These are phyloP conservation scores for Pelmatolapia mariae DNA, from an alignment of 2,113 vertebrate species.

Conservation along the genomic window DNA sequence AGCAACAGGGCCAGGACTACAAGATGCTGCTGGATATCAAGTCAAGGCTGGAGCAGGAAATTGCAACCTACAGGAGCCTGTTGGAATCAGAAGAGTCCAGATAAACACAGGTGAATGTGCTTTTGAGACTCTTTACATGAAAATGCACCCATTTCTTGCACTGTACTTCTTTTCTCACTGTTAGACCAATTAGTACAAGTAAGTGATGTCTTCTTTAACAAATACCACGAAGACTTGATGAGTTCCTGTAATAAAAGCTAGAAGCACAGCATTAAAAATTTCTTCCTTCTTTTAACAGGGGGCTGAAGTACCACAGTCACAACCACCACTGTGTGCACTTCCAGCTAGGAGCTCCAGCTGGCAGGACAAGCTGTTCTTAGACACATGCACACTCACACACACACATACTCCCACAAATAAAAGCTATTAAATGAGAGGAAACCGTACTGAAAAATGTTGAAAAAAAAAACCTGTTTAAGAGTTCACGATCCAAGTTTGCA, in stretches of 20 bases:
- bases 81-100: constrained; percentile 74
- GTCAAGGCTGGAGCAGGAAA: constrained; percentile 76
- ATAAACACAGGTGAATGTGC: constrained; percentile 20
- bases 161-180: not conserved
- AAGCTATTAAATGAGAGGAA: constrained; percentile 31
- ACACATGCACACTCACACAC: constrained; percentile 15
- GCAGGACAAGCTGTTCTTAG: constrained; percentile 49
- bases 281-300: constrained; percentile 39
- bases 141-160: not conserved
- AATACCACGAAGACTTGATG: not conserved
- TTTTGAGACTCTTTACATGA: not conserved
- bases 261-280: not conserved
- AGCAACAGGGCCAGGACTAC: constrained; percentile 73
- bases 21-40: constrained; percentile 74
- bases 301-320: constrained; percentile 50
- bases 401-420: not conserved
- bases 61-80: constrained; percentile 74
- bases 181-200: constrained; percentile 49
- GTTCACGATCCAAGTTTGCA: not conserved
- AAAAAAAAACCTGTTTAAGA: not conserved
- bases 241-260: not conserved
- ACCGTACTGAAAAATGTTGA: not conserved
- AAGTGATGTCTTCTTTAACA: not conserved
- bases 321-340: constrained; percentile 53
- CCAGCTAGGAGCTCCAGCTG: constrained; percentile 37